A percentile compares a stretch with the other conserved stretches of the same genome.
Evolutionary conservation across 2,888 invertebrate species (phyloP).

Genomic region (Ophioninae sp.): DNA sequence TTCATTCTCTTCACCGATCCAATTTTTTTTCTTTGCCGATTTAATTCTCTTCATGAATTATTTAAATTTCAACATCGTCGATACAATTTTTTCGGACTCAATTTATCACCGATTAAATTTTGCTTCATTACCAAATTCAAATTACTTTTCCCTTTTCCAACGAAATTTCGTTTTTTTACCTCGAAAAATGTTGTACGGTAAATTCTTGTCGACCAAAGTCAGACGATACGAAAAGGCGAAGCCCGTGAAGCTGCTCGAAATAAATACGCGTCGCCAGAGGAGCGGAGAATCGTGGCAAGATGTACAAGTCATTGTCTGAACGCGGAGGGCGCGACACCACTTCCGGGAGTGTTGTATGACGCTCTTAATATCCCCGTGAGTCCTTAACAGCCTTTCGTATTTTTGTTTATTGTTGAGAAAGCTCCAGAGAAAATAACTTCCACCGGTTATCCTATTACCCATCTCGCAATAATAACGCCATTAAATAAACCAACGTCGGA

Average conservation of each 20-base stretch:
- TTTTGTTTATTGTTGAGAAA: slow-evolving; percentile 20
- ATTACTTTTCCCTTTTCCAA: not conserved
- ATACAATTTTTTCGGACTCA: not conserved
- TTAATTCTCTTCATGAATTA: too few relatives aligned
- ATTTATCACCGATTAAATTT: not conserved
- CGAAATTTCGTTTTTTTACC: not conserved
- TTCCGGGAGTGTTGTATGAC: slow-evolving; percentile 53
- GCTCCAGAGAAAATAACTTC: slow-evolving; percentile 9
- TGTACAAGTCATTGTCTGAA: slow-evolving; percentile 60
- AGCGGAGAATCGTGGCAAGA: slow-evolving; percentile 42
- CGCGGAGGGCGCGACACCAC: slow-evolving; percentile 63
- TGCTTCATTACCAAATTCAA: not conserved
- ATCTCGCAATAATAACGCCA: slow-evolving; percentile 11
- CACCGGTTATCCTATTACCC: not conserved
- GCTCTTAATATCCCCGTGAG: slow-evolving; percentile 12
- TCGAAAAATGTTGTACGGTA: not conserved
- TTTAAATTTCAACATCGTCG: not conserved
- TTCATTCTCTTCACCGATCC: not conserved
- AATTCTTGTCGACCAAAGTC: slow-evolving; percentile 31
- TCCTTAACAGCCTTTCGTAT: slow-evolving; percentile 28
- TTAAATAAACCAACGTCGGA: not conserved
- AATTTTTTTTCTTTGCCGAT: not conserved
- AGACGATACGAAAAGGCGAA: slow-evolving; percentile 44
- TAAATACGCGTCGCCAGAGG: slow-evolving; percentile 50
- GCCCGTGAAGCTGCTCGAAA: slow-evolving; percentile 63